Percentiles rank a stretch among this genome's conserved stretches.
phyloP scores from a whole-genome alignment of 2,113 vertebrate species.

The Diadophis punctatus region DNA sequence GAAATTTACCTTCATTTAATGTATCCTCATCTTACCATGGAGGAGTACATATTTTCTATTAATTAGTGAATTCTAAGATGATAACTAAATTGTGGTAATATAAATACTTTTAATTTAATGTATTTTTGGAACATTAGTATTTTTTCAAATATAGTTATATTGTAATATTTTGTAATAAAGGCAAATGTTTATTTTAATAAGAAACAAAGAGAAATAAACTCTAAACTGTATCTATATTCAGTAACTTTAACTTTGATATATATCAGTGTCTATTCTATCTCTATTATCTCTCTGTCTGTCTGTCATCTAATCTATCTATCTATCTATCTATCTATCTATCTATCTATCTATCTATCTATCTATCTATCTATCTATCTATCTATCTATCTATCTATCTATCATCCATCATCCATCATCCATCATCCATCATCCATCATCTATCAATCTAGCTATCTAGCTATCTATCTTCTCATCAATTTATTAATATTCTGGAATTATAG shows the following conservation, averaged over 20 bases:
- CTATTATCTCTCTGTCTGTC: too few relatives aligned
- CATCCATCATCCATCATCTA: too few relatives aligned
- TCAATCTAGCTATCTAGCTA: too few relatives aligned
- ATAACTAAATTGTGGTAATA: not conserved
- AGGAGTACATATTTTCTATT: not conserved
- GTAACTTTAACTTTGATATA: not conserved
- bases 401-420: too few relatives aligned
- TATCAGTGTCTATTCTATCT: not conserved
- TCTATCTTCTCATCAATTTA: not conserved
- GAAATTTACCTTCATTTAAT: not conserved
- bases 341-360: too few relatives aligned
- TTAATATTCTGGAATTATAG: not conserved
- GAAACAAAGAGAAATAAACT: not conserved
- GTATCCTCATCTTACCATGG: not conserved
- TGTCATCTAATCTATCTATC: too few relatives aligned
- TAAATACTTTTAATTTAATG: not conserved
- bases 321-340: too few relatives aligned
- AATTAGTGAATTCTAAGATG: not conserved
- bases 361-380: too few relatives aligned
- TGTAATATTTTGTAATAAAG: not conserved
- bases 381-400: not conserved
- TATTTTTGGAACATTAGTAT: not conserved
- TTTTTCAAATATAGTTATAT: not conserved
- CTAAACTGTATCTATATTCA: not conserved
- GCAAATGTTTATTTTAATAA: not conserved